These are phyloP conservation scores for human (Homo sapiens) DNA, from an alignment of 2,113 vertebrate species.

Conservation along the genomic window DNA sequence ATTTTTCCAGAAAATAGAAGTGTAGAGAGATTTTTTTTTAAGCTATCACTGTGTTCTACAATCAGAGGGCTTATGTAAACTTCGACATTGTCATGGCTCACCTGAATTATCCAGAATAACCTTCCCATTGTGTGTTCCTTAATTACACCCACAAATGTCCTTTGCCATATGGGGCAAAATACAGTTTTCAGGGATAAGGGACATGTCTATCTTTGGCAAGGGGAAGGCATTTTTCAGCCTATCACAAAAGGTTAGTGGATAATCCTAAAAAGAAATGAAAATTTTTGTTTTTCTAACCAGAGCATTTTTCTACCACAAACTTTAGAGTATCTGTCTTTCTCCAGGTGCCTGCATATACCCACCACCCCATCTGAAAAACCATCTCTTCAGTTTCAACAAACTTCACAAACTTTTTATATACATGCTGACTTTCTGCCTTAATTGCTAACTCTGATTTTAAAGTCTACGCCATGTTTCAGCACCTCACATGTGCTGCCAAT, in stretches of 20 bases:
- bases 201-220: background rate
- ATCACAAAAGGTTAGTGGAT: background rate
- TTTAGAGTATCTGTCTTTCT: background rate
- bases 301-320: background rate
- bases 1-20: background rate
- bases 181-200: background rate
- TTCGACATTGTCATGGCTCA: background rate
- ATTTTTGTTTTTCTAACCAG: background rate
- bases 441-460: background rate
- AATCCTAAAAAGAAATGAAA: background rate
- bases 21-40: background rate
- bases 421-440: background rate
- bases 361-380: background rate
- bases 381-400: background rate
- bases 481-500: background rate
- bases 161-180: background rate
- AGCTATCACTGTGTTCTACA: background rate
- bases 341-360: rapidly evolving
- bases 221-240: background rate
- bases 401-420: background rate
- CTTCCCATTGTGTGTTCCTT: background rate
- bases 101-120: background rate
- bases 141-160: background rate
- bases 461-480: background rate
- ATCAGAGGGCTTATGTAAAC: background rate